phyloP scores from a whole-genome alignment of 1,140 invertebrate genomes.

The Aphelenchoides avenae region DNA sequence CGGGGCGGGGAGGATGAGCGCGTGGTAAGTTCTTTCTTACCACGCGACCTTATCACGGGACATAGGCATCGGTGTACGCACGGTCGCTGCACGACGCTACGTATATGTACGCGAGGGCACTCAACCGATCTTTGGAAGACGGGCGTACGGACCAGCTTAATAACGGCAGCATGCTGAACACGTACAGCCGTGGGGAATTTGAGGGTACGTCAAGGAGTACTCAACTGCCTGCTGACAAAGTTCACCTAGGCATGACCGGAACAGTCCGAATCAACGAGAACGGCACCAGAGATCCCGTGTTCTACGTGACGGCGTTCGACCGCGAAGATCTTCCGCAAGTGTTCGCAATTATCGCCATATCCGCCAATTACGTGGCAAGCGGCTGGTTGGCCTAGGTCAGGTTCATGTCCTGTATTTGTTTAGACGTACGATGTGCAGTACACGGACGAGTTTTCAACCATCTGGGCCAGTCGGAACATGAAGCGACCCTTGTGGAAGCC shows the following conservation, averaged over 20 bases:
- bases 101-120: too few species aligned
- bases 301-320: conserved; percentile 21
- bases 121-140: too few species aligned
- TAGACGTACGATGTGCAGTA: conserved; percentile 26
- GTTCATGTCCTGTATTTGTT: neutral
- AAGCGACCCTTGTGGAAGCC: conserved; percentile 29
- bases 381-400: neutral
- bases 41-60: too few species aligned
- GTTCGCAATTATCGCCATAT: conserved; percentile 17
- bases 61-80: conserved; percentile 17
- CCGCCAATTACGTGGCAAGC: conserved; percentile 23
- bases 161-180: conserved; percentile 15
- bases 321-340: conserved; percentile 10
- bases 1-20: conserved; percentile 29
- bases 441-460: conserved; percentile 13
- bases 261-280: conserved; percentile 23
- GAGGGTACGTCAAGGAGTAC: conserved; percentile 4
- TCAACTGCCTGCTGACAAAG: neutral
- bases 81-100: conserved; percentile 22
- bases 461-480: conserved; percentile 28
- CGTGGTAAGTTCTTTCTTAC: conserved; percentile 4
- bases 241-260: conserved; percentile 30
- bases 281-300: conserved; percentile 34
- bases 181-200: conserved; percentile 1
- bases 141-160: neutral